Conservation (phyloP, 2,888 invertebrate species). For the Melanotus villosus region DNA sequence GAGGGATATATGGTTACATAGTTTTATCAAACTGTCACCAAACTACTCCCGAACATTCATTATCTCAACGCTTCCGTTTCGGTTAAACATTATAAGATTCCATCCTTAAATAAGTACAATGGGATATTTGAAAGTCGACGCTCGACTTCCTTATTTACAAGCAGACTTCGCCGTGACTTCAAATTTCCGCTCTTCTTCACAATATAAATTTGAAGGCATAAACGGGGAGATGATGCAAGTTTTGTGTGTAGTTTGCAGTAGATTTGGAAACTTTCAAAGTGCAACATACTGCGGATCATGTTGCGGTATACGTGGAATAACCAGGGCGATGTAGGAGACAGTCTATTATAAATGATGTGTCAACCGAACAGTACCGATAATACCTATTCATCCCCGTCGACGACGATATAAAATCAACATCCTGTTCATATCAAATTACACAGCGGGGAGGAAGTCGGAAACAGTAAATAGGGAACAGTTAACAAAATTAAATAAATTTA, state of each 20-base stretch:
- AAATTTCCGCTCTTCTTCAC: too few relatives aligned
- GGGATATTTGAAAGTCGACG: background rate
- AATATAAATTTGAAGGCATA: too few relatives aligned
- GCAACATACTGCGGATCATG: slow-evolving; percentile 18
- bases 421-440: slow-evolving; percentile 24
- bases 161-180: too few relatives aligned
- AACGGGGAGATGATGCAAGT: background rate
- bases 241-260: slow-evolving; percentile 10
- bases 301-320: slow-evolving; percentile 19
- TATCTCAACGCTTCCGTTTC: slow-evolving; percentile 29
- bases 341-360: slow-evolving; percentile 35
- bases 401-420: slow-evolving; percentile 32
- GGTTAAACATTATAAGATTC: slow-evolving; percentile 6
- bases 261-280: slow-evolving; percentile 11
- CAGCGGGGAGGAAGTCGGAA: slow-evolving; percentile 1
- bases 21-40: slow-evolving; percentile 49
- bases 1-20: slow-evolving; percentile 41
- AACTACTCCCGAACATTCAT: slow-evolving; percentile 40
- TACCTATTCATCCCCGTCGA: slow-evolving; percentile 30
- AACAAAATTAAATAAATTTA: too few relatives aligned
- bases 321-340: slow-evolving; percentile 18
- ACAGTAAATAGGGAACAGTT: background rate
- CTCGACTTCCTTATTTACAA: background rate
- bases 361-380: slow-evolving; percentile 34
- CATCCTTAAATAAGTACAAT: background rate